A percentile compares a stretch with the other conserved stretches of the same genome.
Evolutionary conservation across 2,113 vertebrate species (phyloP).

Genomic region (Procavia capensis): DNA sequence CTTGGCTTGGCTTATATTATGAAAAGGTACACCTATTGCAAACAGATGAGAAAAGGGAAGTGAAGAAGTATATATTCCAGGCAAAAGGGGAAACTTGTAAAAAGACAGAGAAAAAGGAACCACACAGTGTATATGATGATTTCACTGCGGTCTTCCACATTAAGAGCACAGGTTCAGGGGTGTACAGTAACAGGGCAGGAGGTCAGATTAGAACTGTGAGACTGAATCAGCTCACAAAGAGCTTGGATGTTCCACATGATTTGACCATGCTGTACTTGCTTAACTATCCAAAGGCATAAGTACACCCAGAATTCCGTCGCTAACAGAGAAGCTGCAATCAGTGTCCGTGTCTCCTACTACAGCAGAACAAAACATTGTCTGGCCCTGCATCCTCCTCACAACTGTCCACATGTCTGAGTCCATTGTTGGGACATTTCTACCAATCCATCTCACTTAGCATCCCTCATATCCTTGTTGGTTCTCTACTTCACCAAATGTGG

Average conservation of each 20-base stretch:
- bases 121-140: not conserved
- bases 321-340: not conserved
- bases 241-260: not conserved
- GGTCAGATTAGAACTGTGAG: not conserved
- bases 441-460: no score
- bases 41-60: not conserved
- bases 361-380: no score
- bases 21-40: not conserved
- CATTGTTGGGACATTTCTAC: no score
- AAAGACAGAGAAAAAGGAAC: not conserved
- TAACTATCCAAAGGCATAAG: not conserved
- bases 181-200: not conserved
- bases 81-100: not conserved
- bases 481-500: no score
- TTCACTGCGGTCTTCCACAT: no score
- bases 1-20: no score
- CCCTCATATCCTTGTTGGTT: no score
- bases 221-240: not conserved
- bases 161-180: not conserved
- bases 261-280: not conserved
- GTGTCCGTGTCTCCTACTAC: no score
- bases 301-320: not conserved
- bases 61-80: not conserved
- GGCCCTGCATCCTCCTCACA: no score
- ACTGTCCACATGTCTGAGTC: no score